Base-by-base conservation (phyloP, 2,113 vertebrate genomes). In the Oxygymnocypris stewartii region DNA sequence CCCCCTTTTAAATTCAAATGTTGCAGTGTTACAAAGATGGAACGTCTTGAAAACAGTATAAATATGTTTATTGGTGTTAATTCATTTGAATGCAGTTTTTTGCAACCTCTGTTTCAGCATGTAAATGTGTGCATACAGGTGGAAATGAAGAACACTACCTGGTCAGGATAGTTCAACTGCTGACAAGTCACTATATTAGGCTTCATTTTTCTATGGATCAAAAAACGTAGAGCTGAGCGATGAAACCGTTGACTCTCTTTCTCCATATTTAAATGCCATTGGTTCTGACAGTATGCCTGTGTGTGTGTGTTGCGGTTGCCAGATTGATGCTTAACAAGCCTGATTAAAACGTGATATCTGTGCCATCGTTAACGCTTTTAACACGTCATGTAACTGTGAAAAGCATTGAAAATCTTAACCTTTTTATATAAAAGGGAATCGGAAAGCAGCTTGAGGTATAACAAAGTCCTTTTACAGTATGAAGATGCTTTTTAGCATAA, bases 101-200 rank as follows among this genome's bases (percentile, higher is more conserved):
- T n/a, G n/a, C n/a, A n/a, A n/a, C n/a, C n/a, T n/a, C n/a, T n/a
- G 81, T 35, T 87, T 84, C 20, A 71, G 35, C 37, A 42, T 47
- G 18, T 81, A 81, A 79, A 40, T 79, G 35, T 69, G 28, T 44
- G 35, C 42, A 20, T 25, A 63, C 37, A 28, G 40, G 54, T 61
- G 67, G 61, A 65, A 65, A 80, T 80, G 49, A 80, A 44, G 54
- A 87, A 87, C 76, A 87, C 63, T 80, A 84, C 18, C 47, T 54
- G 69, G n/a, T 51, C 77, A 61, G 25, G 77, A 79, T 57, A 5
- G 25, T 1, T 42, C 7, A 11, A 16, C 61, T 42, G 18, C 54
- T 67, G 9, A 76, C 1, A 2, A 69, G 49, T 59, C 85, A 69
- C 31, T 67, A 31, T 65, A 44, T 74, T 74, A 1, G 20, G 71